Evolutionary conservation across 1,140 invertebrate genomes (phyloP), one percentile per base, ranked within the genome.

Genomic region (Drepana arcuata): DNA sequence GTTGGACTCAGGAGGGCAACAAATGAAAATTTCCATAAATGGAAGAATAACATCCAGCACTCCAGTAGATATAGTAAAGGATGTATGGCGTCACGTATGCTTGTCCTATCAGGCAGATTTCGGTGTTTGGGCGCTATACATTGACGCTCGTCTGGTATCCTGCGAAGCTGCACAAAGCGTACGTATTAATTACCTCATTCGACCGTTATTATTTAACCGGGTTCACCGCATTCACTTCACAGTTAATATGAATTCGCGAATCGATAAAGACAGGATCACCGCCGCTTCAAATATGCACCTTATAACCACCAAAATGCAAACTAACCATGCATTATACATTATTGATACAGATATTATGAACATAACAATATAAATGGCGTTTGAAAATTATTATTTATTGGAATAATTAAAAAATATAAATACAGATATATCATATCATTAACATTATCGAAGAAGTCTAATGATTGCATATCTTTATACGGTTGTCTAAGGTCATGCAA

Each of bases 81-180:
- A 88, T 49, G 67, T 77, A 1, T 91, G 89, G 89, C 84, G 87
- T 33, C 89, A 90, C 53, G 51, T 90, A n/a, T 90, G 89, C 45
- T 67, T 88, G 32, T 88, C 88, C 27, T 91, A 89, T 84, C 85
- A 87, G 32, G 85, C 86, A 2, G 63, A 69, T 18, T 72, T 72
- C 26, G 89, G 85, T n/a, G 78, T 77, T 2, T 90, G 87, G 83
- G 85, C 82, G 16, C 51, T 89, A 2, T 89, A 87, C 65, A 48
- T 89, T 14, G 85, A 90, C 62, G 86, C 87, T 3, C 80, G 78
- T 41, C 69, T 88, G 7, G 42, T 61, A 24, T 65, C 64, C 11
- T 83, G 85, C 41, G 87, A 86, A 33, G 63, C 69, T 21, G 56
- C 68, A 10, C 67, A 74, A 36, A 70, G 84, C 73, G 88, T 89